A percentile compares a stretch with the other conserved stretches of the same genome.
These are phyloP conservation scores for Lamprologus callipterus DNA, from an alignment of 2,113 vertebrate species.

Conservation along the genomic window DNA sequence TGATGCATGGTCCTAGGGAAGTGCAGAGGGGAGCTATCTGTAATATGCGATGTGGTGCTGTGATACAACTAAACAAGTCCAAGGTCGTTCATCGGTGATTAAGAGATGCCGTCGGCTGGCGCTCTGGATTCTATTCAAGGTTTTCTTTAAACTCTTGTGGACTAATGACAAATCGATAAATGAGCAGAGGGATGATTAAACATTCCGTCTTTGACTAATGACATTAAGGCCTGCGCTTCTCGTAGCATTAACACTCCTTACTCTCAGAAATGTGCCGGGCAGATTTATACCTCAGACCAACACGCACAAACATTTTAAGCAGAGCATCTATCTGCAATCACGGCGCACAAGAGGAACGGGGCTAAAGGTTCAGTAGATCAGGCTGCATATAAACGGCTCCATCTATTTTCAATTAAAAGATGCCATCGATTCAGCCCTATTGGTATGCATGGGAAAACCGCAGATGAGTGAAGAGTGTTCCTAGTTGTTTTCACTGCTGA, in stretches of 20 bases:
- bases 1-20: constrained; percentile 31
- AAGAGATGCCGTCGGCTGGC: constrained; percentile 15
- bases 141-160: constrained; percentile 61
- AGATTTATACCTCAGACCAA: constrained; percentile 8
- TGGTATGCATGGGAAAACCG: constrained; percentile 59
- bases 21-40: neutral
- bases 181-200: constrained; percentile 62
- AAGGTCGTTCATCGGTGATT: constrained; percentile 49
- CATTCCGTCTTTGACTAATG: constrained; percentile 68
- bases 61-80: constrained; percentile 41
- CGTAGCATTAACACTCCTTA: constrained; percentile 14
- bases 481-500: constrained; percentile 12
- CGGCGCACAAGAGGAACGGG: neutral
- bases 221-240: constrained; percentile 35
- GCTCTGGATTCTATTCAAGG: constrained; percentile 24
- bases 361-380: constrained; percentile 54
- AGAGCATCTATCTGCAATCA: constrained; percentile 25
- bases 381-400: constrained; percentile 58
- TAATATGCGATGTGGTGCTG: constrained; percentile 12
- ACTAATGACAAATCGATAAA: constrained; percentile 69
- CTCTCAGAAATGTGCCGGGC: constrained; percentile 5
- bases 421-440: constrained; percentile 56
- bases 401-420: constrained; percentile 70
- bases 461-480: constrained; percentile 47
- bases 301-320: constrained; percentile 8